Conservation (phyloP, 2,113 vertebrate species). For the Butastur rufipennis region DNA sequence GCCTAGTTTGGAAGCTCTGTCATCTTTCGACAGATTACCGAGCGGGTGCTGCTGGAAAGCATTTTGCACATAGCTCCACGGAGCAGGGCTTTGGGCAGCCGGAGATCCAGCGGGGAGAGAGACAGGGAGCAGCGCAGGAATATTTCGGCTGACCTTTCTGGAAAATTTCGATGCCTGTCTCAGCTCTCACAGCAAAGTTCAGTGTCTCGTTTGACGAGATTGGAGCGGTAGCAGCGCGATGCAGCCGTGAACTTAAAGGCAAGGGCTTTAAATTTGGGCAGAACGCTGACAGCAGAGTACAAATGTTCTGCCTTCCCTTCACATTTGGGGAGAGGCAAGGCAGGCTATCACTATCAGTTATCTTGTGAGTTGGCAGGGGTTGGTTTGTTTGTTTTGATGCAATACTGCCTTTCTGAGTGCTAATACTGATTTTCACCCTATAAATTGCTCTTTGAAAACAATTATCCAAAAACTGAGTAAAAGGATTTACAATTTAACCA, state of each 20-base stretch:
- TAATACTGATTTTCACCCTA: background rate
- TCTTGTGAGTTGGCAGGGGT: background rate
- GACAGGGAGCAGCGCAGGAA: accelerated
- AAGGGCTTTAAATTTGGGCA: background rate
- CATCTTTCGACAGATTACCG: background rate
- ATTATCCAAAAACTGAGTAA: background rate
- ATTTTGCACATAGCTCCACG: background rate
- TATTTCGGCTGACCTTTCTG: background rate
- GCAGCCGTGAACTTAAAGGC: background rate
- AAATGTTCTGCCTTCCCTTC: background rate
- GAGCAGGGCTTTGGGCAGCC: background rate
- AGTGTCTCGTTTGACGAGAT: background rate
- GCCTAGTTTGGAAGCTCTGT: background rate
- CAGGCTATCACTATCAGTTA: background rate
- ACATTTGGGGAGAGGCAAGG: background rate
- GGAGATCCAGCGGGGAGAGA: background rate
- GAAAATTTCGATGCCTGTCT: background rate
- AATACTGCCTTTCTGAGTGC: background rate
- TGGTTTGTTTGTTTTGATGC: background rate
- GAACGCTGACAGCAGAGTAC: background rate
- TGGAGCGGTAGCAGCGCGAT: background rate
- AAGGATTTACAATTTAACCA: background rate
- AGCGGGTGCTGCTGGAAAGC: background rate
- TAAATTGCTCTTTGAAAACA: background rate
- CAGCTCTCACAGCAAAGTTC: background rate